Evolutionary conservation across 2,888 invertebrate genomes (phyloP).

Genomic region (Nebria salina): DNA sequence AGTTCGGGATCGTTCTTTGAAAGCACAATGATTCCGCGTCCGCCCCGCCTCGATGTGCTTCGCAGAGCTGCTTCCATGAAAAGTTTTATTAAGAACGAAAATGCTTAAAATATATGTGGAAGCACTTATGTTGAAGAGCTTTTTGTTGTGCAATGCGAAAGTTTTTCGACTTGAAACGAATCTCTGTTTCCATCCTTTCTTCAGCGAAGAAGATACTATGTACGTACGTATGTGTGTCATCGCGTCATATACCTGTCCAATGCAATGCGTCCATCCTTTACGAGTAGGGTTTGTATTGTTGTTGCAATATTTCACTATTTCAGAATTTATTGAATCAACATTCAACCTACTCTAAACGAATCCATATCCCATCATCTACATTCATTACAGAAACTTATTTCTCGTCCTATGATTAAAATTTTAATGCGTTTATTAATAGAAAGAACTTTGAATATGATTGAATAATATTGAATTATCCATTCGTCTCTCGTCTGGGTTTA

Average conservation of each 20-base stretch:
- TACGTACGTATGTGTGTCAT: not conserved
- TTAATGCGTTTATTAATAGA: too few relatives aligned
- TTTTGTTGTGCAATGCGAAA: conserved; percentile 12
- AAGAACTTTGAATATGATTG: too few relatives aligned
- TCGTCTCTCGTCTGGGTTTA: too few relatives aligned
- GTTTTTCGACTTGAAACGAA: conserved; percentile 4
- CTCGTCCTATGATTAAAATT: too few relatives aligned
- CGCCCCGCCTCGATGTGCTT: not conserved
- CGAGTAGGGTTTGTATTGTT: too few relatives aligned
- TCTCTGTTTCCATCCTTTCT: not conserved
- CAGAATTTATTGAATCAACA: not conserved
- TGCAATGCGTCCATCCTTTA: not conserved
- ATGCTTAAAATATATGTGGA: conserved; percentile 40
- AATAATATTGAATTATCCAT: too few relatives aligned
- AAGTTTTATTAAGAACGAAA: conserved; percentile 42
- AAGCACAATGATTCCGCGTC: conserved; percentile 12
- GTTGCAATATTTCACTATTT: not conserved
- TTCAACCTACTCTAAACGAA: too few relatives aligned
- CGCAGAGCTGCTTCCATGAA: not conserved
- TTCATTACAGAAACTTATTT: too few relatives aligned
- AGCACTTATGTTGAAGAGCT: conserved; percentile 10
- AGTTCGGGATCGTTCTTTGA: conserved; percentile 40
- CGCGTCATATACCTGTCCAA: not conserved
- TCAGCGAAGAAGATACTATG: not conserved
- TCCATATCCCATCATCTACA: too few relatives aligned